These are phyloP conservation scores for Apostichopus leukothele DNA, from an alignment of 53 echinoderm and acorn worm species.

Conservation along the genomic window DNA sequence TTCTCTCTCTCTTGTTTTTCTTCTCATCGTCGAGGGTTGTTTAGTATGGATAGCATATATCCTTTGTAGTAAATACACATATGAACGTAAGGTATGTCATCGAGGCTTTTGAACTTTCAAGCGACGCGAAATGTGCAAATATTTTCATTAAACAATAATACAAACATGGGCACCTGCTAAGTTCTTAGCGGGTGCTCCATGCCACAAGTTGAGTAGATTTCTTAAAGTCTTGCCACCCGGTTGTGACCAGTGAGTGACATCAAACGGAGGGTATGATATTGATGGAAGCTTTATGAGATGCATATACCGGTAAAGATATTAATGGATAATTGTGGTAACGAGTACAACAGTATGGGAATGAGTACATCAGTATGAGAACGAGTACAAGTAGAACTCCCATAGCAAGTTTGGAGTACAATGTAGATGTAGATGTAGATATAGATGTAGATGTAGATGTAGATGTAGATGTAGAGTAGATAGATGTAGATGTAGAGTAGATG, in stretches of 20 bases:
- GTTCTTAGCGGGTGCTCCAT: slow-evolving; percentile 22
- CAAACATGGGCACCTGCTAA: slow-evolving; percentile 40
- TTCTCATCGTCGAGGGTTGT: no score
- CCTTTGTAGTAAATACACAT: background rate
- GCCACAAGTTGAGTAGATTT: slow-evolving; percentile 18
- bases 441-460: no score
- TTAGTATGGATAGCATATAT: no score
- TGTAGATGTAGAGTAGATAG: no score
- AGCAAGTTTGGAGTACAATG: no score
- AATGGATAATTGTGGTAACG: no score
- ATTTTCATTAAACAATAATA: slow-evolving; percentile 40
- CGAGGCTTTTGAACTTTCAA: slow-evolving; percentile 29
- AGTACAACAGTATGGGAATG: no score
- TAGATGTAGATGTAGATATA: no score
- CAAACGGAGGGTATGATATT: background rate
- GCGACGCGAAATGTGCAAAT: slow-evolving; percentile 43
- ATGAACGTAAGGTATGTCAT: slow-evolving; percentile 6
- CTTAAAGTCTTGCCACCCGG: slow-evolving; percentile 25
- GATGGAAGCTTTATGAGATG: slow-evolving; percentile 11
- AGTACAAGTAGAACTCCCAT: no score
- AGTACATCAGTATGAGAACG: no score
- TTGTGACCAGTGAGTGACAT: background rate
- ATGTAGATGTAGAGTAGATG: no score
- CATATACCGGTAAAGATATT: background rate
- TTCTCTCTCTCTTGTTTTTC: no score